phyloP scores from a whole-genome alignment of 2,888 invertebrate genomes.

The Drosophila merina region DNA sequence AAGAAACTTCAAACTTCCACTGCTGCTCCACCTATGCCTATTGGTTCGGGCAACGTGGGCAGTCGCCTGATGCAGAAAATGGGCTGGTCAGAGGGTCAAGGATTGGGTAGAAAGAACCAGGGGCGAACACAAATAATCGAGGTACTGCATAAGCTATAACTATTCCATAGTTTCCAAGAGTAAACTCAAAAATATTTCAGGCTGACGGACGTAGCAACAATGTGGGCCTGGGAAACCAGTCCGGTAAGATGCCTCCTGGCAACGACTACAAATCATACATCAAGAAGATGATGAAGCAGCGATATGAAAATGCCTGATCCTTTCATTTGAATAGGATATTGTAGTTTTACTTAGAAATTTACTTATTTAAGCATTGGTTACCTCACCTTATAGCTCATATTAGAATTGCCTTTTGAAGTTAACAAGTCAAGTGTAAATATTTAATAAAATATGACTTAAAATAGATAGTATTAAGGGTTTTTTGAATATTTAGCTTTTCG shows the following conservation, averaged over 20 bases:
- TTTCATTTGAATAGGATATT: neutral
- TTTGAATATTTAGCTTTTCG: neutral
- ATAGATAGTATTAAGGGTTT: neutral
- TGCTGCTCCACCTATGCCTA: conserved; percentile 80
- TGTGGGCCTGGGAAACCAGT: conserved; percentile 94
- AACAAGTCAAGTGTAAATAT: conserved; percentile 22
- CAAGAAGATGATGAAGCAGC: conserved; percentile 84
- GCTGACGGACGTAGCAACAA: conserved; percentile 86
- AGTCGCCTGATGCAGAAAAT: conserved; percentile 98
- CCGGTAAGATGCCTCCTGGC: conserved; percentile 76
- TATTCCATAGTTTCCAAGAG: neutral
- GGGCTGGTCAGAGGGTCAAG: conserved; percentile 99
- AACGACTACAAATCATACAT: conserved; percentile 84
- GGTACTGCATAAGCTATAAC: conserved; percentile 83
- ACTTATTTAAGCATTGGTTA: conserved; percentile 10
- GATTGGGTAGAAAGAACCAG: conserved; percentile 96
- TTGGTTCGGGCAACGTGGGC: conserved; percentile 96
- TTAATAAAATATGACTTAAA: conserved; percentile 14
- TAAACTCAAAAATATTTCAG: conserved; percentile 39
- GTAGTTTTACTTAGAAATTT: conserved; percentile 12
- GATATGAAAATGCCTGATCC: conserved; percentile 82
- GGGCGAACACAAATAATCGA: conserved; percentile 96
- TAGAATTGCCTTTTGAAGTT: conserved; percentile 13
- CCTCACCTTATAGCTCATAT: conserved; percentile 15
- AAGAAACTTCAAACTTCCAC: conserved; percentile 83